phyloP scores from a whole-genome alignment of 1,140 invertebrate genomes.

The Pseudoatta argentina region DNA sequence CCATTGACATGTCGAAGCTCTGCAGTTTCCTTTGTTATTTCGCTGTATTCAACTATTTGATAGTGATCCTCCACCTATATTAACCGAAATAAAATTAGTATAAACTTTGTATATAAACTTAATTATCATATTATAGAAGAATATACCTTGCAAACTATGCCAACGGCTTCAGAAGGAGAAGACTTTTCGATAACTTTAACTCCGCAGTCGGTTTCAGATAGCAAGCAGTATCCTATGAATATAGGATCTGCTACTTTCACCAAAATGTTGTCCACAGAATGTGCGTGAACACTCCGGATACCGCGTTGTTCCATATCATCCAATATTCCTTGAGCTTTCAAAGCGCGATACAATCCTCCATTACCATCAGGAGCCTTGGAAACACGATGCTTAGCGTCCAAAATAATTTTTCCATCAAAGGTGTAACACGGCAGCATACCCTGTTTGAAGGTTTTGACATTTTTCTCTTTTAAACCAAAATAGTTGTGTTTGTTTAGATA shows the following conservation, averaged over 20 bases:
- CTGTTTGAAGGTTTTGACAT: conserved; percentile 97
- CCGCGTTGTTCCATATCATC: conserved; percentile 93
- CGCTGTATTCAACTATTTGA: conserved; percentile 99
- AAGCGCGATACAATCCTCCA: conserved; percentile 97
- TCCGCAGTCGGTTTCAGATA: conserved; percentile 96
- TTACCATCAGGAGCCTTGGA: conserved; percentile 98
- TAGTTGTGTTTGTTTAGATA: conserved; percentile 94
- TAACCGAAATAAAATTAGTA: not conserved
- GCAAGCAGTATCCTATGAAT: conserved; percentile 98
- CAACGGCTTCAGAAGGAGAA: conserved; percentile 96
- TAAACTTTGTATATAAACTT: not conserved
- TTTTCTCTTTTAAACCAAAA: conserved; percentile 94
- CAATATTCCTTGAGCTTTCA: conserved; percentile 92
- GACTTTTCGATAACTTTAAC: conserved; percentile 98
- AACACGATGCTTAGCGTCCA: conserved; percentile 93
- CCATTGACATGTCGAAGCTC: conserved; percentile 93
- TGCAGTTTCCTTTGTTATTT: conserved; percentile 95
- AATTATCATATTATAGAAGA: not conserved
- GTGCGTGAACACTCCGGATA: conserved; percentile 97
- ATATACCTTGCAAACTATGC: conserved; percentile 95
- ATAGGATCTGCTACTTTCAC: conserved; percentile 99
- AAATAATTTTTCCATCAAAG: conserved; percentile 97
- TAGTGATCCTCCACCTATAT: conserved; percentile 92
- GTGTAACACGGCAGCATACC: conserved; percentile 97
- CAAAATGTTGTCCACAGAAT: conserved; percentile 99